These are phyloP conservation scores for Ctenomys sociabilis DNA, from an alignment of 2,113 vertebrate species.

Conservation along the genomic window DNA sequence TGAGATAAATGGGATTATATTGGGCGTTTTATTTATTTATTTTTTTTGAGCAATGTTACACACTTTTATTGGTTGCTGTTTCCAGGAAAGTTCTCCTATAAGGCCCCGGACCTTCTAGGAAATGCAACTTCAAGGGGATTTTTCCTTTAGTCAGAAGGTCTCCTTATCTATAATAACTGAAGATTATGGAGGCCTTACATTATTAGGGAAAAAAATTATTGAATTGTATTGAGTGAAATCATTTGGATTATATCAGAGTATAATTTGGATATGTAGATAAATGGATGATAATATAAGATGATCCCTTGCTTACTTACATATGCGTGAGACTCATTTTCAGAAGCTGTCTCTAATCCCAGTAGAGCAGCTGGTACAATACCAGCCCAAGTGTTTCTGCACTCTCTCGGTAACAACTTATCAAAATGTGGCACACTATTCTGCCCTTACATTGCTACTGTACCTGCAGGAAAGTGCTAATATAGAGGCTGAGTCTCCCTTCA, in stretches of 20 bases:
- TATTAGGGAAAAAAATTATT: conserved; percentile 16
- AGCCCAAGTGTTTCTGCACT: not conserved
- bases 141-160: not conserved
- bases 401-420: not conserved
- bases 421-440: not conserved
- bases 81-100: not conserved
- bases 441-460: not conserved
- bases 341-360: not conserved
- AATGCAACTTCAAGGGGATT: not conserved
- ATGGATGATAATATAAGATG: not conserved
- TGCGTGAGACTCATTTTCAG: not conserved
- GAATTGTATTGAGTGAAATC: not conserved
- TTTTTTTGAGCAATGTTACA: not conserved
- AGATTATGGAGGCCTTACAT: not conserved
- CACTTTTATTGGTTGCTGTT: not conserved
- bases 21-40: not conserved
- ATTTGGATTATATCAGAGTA: conserved; percentile 19
- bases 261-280: too few relatives aligned
- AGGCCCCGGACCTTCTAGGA: not conserved
- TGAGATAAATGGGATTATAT: not conserved
- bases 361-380: not conserved
- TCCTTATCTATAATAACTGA: not conserved
- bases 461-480: not conserved
- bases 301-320: not conserved
- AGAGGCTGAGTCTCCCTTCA: not conserved